Conservation (phyloP, 2,113 vertebrate genomes). For the Lota lota region DNA sequence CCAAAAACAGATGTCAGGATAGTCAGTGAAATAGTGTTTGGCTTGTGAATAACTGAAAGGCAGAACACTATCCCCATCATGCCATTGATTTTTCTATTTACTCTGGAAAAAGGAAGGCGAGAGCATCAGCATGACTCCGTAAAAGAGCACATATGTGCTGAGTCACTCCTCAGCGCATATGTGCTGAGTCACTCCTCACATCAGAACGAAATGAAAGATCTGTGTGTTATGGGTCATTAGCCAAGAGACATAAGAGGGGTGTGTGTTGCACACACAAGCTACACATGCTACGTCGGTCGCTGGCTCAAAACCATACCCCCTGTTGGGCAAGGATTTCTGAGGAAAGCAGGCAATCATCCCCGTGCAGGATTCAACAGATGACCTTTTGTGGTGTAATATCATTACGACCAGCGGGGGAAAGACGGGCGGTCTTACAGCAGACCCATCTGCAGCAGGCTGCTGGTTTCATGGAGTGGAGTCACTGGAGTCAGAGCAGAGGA, state of each 20-base stretch:
- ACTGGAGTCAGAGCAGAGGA: too few relatives aligned
- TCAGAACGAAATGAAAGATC: too few relatives aligned
- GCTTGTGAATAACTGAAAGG: slow-evolving; percentile 15
- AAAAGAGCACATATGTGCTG: slow-evolving; percentile 37
- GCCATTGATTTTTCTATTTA: slow-evolving; percentile 23
- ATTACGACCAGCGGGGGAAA: slow-evolving; percentile 1
- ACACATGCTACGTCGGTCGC: background rate
- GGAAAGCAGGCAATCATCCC: slow-evolving; percentile 7
- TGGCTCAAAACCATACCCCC: background rate
- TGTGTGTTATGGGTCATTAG: too few relatives aligned
- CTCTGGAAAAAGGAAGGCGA: slow-evolving; percentile 14
- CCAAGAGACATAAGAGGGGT: too few relatives aligned
- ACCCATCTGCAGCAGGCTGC: background rate
- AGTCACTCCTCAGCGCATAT: slow-evolving; percentile 37
- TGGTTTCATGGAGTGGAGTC: background rate
- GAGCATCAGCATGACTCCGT: slow-evolving; percentile 36
- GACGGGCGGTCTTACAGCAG: background rate
- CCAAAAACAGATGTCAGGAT: background rate
- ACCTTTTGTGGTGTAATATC: slow-evolving; percentile 18
- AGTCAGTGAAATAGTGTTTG: slow-evolving; percentile 8
- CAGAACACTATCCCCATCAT: slow-evolving; percentile 4
- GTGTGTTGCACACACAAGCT: background rate
- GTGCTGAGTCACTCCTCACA: slow-evolving; percentile 44
- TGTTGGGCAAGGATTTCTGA: background rate
- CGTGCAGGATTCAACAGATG: slow-evolving; percentile 22